A percentile compares a stretch with the other conserved stretches of the same genome.
These are phyloP conservation scores for Drosophila nigrodunni DNA, from an alignment of 1,140 invertebrate genomes.

Conservation along the genomic window DNA sequence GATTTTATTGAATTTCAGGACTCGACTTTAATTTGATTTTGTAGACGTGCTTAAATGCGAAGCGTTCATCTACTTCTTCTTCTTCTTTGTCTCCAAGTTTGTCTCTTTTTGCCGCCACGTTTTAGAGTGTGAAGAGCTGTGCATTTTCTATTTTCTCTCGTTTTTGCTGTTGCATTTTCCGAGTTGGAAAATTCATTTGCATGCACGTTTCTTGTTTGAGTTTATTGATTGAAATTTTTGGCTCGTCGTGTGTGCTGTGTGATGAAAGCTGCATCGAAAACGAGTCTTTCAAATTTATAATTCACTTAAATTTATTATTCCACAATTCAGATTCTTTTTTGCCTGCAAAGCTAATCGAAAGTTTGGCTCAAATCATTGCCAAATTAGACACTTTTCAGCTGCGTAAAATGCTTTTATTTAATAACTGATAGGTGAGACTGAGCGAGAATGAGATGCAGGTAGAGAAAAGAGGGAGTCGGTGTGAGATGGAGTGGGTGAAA, in stretches of 20 bases:
- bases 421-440: slow-evolving; percentile 42
- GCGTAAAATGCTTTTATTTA: slow-evolving; percentile 40
- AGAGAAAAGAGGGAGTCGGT: not conserved
- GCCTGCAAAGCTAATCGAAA: slow-evolving; percentile 4
- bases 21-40: not conserved
- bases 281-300: slow-evolving; percentile 10
- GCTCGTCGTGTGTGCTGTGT: not conserved
- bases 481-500: not conserved
- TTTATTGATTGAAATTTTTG: slow-evolving; percentile 52
- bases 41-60: slow-evolving; percentile 9
- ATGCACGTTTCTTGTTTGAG: slow-evolving; percentile 44
- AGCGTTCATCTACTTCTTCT: not conserved
- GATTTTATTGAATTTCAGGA: not conserved
- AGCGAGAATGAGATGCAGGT: not conserved
- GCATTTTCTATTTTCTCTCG: not conserved
- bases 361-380: not conserved
- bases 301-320: not conserved
- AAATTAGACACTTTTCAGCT: slow-evolving; percentile 36
- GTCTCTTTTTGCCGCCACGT: not conserved
- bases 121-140: not conserved
- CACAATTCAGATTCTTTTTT: not conserved
- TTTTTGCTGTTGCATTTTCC: slow-evolving; percentile 27
- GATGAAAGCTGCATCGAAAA: not conserved
- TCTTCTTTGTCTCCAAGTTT: not conserved
- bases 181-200: slow-evolving; percentile 49